These are phyloP conservation scores for Miichthys miiuy DNA, from an alignment of 2,797 vertebrate genomes.

Conservation along the genomic window DNA sequence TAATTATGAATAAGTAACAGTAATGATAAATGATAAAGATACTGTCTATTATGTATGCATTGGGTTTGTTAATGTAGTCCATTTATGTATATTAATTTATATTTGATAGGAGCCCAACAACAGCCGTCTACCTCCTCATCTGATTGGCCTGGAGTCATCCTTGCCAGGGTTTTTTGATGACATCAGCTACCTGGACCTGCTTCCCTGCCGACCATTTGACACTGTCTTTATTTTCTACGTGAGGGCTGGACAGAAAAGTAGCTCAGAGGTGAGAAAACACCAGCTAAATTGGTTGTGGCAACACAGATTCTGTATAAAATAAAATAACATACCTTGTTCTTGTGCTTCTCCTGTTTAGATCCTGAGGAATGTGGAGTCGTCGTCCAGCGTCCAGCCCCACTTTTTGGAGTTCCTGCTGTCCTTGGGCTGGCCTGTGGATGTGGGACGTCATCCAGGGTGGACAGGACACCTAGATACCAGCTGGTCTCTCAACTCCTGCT, in stretches of 20 bases:
- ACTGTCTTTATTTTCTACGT: constrained; percentile 98
- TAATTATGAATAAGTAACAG: background rate
- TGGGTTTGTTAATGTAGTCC: background rate
- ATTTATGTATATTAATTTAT: background rate
- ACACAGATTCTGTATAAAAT: background rate
- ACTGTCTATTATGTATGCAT: background rate
- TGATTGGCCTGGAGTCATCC: constrained; percentile 94
- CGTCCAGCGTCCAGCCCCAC: constrained; percentile 92
- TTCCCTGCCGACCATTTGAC: constrained; percentile 96
- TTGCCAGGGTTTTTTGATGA: constrained; percentile 96
- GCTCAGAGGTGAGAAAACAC: constrained; percentile 89
- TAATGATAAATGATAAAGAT: background rate
- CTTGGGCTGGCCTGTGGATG: constrained; percentile 95
- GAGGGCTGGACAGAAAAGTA: constrained; percentile 95
- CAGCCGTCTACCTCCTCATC: constrained; percentile 97
- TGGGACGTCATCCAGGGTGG: constrained; percentile 95
- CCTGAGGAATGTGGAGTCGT: constrained; percentile 94
- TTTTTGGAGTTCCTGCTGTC: constrained; percentile 96
- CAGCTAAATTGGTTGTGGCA: background rate
- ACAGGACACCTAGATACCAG: constrained; percentile 95
- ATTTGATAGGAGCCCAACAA: constrained; percentile 91
- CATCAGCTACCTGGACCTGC: constrained; percentile 94
- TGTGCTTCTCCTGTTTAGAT: constrained; percentile 82
- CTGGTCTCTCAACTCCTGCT: constrained; percentile 93
- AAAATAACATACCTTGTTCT: background rate